Evolutionary conservation across 2,113 vertebrate species (phyloP).

Genomic region (Oreochromis niloticus): DNA sequence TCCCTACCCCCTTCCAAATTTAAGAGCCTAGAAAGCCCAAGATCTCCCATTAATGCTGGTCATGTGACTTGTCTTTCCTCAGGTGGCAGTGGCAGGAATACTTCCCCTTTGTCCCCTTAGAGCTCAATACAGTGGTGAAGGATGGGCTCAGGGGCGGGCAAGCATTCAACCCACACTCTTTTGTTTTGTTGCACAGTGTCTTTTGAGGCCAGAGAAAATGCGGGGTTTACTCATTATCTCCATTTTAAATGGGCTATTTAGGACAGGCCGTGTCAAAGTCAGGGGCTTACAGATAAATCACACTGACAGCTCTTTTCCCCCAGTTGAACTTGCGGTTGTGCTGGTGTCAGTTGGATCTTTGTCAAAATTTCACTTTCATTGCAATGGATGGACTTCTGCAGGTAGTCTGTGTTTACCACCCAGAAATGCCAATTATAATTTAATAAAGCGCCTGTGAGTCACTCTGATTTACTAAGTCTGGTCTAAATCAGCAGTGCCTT

Average conservation of each 20-base stretch:
- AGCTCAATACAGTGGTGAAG: constrained; percentile 73
- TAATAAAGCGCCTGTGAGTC: background rate
- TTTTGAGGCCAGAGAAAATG: constrained; percentile 71
- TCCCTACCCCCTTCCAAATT: background rate
- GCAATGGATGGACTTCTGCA: background rate
- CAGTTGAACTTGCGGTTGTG: constrained; percentile 55
- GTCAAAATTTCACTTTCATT: constrained; percentile 1
- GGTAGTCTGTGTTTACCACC: background rate
- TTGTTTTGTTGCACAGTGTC: constrained; percentile 79
- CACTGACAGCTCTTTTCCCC: constrained; percentile 37
- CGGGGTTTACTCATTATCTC: constrained; percentile 67
- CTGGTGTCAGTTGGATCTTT: background rate
- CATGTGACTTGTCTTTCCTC: constrained; percentile 67
- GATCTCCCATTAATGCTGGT: constrained; percentile 24
- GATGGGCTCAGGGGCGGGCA: constrained; percentile 67
- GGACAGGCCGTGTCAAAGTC: constrained; percentile 74
- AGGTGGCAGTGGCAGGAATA: constrained; percentile 80
- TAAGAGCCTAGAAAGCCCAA: background rate
- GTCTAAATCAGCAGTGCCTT: constrained; percentile 13
- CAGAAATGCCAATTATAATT: background rate
- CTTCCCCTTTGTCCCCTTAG: constrained; percentile 83
- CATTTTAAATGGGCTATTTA: constrained; percentile 59
- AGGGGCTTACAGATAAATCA: constrained; percentile 59
- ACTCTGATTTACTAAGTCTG: constrained; percentile 14
- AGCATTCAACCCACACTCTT: constrained; percentile 76